These are phyloP conservation scores for Acleris emargana DNA, from an alignment of 2,888 invertebrate species.

Conservation along the genomic window DNA sequence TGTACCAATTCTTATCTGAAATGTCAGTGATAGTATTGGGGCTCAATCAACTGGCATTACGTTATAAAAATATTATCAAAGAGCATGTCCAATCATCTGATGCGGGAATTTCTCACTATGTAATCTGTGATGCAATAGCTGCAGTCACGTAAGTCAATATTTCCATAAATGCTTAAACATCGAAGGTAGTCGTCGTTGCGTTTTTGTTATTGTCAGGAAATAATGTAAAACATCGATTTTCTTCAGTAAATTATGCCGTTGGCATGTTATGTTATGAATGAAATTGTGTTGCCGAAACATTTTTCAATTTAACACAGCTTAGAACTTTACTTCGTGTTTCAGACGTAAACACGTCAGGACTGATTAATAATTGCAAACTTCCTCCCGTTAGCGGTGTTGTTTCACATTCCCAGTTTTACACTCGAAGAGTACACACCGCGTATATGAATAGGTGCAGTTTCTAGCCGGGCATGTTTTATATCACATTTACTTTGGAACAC, in stretches of 20 bases:
- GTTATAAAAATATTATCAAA: slow-evolving; percentile 16
- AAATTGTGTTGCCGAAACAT: slow-evolving; percentile 4
- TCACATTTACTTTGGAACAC: slow-evolving; percentile 19
- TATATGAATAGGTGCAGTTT: slow-evolving; percentile 5
- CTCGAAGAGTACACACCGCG: slow-evolving; percentile 2
- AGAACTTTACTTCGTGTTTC: slow-evolving; percentile 13
- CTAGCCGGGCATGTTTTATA: slow-evolving; percentile 27
- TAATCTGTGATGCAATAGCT: slow-evolving; percentile 1
- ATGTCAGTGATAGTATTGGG: slow-evolving; percentile 34
- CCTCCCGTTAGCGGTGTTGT: slow-evolving; percentile 9
- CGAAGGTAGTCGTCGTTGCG: too few relatives aligned
- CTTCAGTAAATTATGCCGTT: not conserved
- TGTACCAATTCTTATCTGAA: slow-evolving; percentile 27
- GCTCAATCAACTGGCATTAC: slow-evolving; percentile 13
- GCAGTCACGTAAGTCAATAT: slow-evolving; percentile 1
- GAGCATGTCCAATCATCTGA: not conserved
- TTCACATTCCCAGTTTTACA: slow-evolving; percentile 12
- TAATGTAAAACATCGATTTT: not conserved
- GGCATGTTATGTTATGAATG: not conserved
- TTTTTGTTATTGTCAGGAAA: too few relatives aligned
- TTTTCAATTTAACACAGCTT: slow-evolving; percentile 9
- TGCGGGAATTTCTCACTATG: not conserved
- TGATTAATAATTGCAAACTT: slow-evolving; percentile 26
- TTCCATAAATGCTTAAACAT: not conserved
- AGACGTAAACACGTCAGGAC: slow-evolving; percentile 18